Percentiles rank a stretch among this genome's conserved stretches.
These are phyloP conservation scores for Papilio polytes DNA, from an alignment of 1,140 invertebrate genomes.

Conservation along the genomic window DNA sequence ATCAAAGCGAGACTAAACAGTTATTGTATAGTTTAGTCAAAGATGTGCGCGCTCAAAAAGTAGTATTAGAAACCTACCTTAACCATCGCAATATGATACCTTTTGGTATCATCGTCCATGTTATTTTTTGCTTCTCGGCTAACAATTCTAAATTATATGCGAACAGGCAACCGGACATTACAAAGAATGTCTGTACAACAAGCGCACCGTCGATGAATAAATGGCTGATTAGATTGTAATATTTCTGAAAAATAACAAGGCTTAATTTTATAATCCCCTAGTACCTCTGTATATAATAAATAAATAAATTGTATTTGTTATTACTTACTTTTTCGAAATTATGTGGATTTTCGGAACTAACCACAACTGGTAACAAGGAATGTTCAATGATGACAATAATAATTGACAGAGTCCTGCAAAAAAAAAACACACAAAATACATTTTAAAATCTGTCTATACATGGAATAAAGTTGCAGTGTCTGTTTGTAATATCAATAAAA, in stretches of 20 bases:
- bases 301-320: not conserved
- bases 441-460: not conserved
- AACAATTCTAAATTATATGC: constrained; percentile 44
- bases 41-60: too few species aligned
- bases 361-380: constrained; percentile 21
- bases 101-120: constrained; percentile 45
- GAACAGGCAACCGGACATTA: constrained; percentile 68
- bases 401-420: constrained; percentile 25
- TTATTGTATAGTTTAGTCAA: too few species aligned
- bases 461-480: too few species aligned
- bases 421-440: not conserved
- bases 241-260: constrained; percentile 44
- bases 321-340: constrained; percentile 34
- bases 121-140: constrained; percentile 46
- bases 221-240: constrained; percentile 47
- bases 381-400: constrained; percentile 34
- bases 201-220: constrained; percentile 74
- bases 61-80: constrained; percentile 40
- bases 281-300: too few species aligned
- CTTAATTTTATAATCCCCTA: too few species aligned
- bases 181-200: constrained; percentile 80
- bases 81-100: constrained; percentile 46
- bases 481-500: too few species aligned
- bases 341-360: constrained; percentile 31
- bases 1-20: too few species aligned